Conservation (phyloP, 2,113 vertebrate species). For the Centropus unirufus region DNA sequence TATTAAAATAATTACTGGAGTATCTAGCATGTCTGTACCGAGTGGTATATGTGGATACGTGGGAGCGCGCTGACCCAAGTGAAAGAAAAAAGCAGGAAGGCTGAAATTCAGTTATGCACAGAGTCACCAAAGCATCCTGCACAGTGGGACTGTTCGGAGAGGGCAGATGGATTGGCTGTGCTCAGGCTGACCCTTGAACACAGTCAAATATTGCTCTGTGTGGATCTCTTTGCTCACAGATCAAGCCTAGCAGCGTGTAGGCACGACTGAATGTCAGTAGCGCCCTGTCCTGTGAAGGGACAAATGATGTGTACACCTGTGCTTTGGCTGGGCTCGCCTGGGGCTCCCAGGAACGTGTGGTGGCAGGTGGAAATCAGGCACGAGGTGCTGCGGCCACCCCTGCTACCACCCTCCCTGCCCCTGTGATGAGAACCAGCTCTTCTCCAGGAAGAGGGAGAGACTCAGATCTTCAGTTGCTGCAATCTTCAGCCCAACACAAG, state of each 20-base stretch:
- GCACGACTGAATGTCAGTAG: too few species aligned
- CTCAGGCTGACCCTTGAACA: not conserved
- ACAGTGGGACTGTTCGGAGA: not conserved
- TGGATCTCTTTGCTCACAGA: not conserved
- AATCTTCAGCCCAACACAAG: not conserved
- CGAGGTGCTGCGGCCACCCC: not conserved
- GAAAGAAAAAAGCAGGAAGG: not conserved
- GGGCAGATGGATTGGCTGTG: not conserved
- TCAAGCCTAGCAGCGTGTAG: too few species aligned
- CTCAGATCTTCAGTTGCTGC: accelerated
- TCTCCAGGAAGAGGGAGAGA: not conserved
- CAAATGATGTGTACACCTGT: not conserved
- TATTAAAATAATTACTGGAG: not conserved
- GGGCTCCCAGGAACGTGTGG: not conserved
- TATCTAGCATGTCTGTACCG: not conserved
- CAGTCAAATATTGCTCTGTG: not conserved
- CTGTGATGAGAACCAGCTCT: not conserved
- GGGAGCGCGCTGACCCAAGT: not conserved
- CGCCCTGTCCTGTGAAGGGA: not conserved
- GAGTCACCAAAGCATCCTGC: not conserved
- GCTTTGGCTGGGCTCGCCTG: not conserved
- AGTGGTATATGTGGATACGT: not conserved
- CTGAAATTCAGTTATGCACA: not conserved
- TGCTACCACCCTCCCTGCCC: too few species aligned
- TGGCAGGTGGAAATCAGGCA: not conserved